phyloP scores from a whole-genome alignment of 2,888 invertebrate species.

The Hyalella azteca region DNA sequence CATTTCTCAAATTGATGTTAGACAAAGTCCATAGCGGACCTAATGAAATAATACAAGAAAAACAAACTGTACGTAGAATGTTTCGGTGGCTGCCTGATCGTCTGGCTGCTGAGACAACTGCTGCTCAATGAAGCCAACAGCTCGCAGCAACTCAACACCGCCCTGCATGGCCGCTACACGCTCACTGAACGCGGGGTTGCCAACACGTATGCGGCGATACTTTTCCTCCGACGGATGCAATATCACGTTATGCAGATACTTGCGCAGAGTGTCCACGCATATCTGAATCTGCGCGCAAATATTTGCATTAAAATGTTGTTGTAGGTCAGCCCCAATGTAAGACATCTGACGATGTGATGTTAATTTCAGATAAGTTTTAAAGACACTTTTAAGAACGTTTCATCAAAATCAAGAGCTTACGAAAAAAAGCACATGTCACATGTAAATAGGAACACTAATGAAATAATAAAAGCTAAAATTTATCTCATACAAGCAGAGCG shows the following conservation, averaged over 20 bases:
- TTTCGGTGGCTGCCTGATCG: constrained; percentile 47
- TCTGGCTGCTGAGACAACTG: constrained; percentile 44
- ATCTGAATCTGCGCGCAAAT: constrained; percentile 70
- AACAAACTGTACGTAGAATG: constrained; percentile 50
- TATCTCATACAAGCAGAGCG: too few relatives aligned
- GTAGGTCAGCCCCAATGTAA: too few relatives aligned
- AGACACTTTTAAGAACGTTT: too few relatives aligned
- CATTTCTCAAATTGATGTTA: background rate
- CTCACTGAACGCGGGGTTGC: constrained; percentile 77
- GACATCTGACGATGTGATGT: too few relatives aligned
- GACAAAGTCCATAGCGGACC: background rate
- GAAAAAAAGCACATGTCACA: too few relatives aligned
- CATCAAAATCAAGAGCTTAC: too few relatives aligned
- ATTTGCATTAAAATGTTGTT: too few relatives aligned
- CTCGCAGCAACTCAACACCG: constrained; percentile 77
- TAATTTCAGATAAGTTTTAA: too few relatives aligned
- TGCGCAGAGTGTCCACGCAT: constrained; percentile 84
- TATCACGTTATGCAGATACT: constrained; percentile 89
- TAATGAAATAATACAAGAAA: background rate
- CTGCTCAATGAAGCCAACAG: constrained; percentile 76
- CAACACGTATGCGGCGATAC: constrained; percentile 85
- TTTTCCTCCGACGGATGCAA: constrained; percentile 85
- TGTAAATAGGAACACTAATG: too few relatives aligned
- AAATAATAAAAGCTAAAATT: too few relatives aligned
- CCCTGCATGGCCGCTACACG: constrained; percentile 82